phyloP scores from a whole-genome alignment of 2,113 vertebrate genomes.

The Clarias gariepinus region DNA sequence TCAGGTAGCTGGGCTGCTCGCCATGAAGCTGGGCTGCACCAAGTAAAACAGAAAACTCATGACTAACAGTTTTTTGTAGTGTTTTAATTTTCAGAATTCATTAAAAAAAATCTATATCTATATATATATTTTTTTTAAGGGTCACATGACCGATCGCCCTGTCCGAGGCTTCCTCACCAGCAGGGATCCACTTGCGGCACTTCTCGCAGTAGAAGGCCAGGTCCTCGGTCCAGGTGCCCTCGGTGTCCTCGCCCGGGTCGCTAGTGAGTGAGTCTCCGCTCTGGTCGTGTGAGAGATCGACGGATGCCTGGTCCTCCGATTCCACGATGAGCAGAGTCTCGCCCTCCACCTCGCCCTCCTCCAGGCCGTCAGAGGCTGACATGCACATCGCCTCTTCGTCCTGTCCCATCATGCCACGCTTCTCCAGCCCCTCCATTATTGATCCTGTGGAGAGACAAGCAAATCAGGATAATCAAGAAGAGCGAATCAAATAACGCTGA shows the following conservation, averaged over 20 bases:
- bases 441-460: background rate
- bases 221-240: constrained; percentile 86
- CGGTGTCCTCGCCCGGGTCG: constrained; percentile 82
- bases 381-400: constrained; percentile 87
- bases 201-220: constrained; percentile 95
- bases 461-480: background rate
- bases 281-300: constrained; percentile 95
- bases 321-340: constrained; percentile 94
- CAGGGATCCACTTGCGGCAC: constrained; percentile 94
- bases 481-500: no score
- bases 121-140: no score
- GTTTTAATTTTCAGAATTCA: no score
- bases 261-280: constrained; percentile 95
- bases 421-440: constrained; percentile 84
- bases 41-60: background rate
- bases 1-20: constrained; percentile 92
- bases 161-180: constrained; percentile 76
- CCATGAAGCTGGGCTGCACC: constrained; percentile 84
- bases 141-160: background rate
- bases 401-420: constrained; percentile 69
- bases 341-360: constrained; percentile 96
- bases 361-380: constrained; percentile 88
- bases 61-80: background rate
- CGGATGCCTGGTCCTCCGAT: constrained; percentile 92
- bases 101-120: no score